Base-by-base conservation (phyloP, 2,888 invertebrate species). In the Tipula confusa region DNA sequence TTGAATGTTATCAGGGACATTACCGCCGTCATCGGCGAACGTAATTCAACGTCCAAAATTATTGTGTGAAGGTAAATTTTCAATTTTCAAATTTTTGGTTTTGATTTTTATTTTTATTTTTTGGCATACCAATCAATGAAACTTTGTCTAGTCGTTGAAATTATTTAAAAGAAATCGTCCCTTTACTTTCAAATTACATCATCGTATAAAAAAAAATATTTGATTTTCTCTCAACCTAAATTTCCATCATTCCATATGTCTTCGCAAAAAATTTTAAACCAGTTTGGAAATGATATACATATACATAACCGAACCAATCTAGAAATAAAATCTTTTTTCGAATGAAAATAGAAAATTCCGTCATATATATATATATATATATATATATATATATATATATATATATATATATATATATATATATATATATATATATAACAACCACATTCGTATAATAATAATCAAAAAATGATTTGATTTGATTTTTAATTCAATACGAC, bases 1-100 rank as follows among this genome's bases (percentile, higher is more conserved):
- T 82, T 89, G 88, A 87, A 89, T 89, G 89, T 87, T 89, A 88
- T 87, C 89, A 85, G 88, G 87, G 87, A 88, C 89, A 87, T 87
- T 88, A 85, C 86, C 88, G 87, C 88, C 87, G 86, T 87, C 88
- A 85, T 85, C 88, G 89, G 88, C 88, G 86, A 87, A 84, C 83
- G 80, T 48, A 83, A 80, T 84, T 83, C 82, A 82, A 43, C 84
- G 83, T 36, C 83, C 84, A 43, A 84, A 84, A 83, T 18, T 82
- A 36, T 43, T 83, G 28, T 82, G 83, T 83, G 84, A 84, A 83
- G 84, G 84, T 84, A 36, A 83, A 29, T 29, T 79, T 79, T 64
- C n/a, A 11, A 29, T 79, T 28, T 79, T 28, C 24, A 24, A 80
- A 80, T 80, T 80, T 29, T 29, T n/a, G n/a, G n/a, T n/a, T 43